Evolutionary conservation across 2,113 vertebrate genomes (phyloP).

Genomic region (Ceratotherium simum): DNA sequence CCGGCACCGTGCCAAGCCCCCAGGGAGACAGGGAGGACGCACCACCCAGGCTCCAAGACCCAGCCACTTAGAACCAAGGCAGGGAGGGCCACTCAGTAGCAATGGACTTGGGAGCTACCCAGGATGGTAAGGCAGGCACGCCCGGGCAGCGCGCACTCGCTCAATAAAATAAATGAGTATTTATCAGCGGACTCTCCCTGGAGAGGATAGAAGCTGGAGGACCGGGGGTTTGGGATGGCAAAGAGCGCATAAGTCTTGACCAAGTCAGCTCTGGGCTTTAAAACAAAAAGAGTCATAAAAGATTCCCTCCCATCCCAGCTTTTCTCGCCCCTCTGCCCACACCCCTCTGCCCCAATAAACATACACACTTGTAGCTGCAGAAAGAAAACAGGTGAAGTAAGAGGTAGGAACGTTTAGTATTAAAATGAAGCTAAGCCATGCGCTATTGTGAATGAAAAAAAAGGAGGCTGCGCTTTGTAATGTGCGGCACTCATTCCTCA

Average conservation of each 20-base stretch:
- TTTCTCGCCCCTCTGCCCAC: neutral
- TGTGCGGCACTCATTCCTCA: rapidly evolving
- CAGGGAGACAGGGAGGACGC: rapidly evolving
- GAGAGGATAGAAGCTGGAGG: neutral
- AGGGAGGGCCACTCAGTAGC: neutral
- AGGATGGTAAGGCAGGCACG: too few relatives aligned
- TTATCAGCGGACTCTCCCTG: neutral
- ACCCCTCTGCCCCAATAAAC: neutral
- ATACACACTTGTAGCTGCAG: neutral
- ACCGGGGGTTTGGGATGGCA: neutral
- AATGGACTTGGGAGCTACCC: rapidly evolving
- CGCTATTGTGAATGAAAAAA: rapidly evolving
- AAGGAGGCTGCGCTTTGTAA: neutral
- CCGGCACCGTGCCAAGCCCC: neutral
- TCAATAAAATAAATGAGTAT: neutral
- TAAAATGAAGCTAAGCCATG: neutral
- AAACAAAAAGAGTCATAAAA: neutral
- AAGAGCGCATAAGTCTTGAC: neutral
- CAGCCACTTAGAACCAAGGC: neutral
- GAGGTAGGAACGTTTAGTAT: rapidly evolving
- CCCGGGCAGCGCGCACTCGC: too few relatives aligned
- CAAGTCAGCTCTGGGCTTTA: neutral
- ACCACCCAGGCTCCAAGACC: too few relatives aligned
- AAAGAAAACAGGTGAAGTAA: neutral
- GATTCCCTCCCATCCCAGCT: neutral